phyloP scores from a whole-genome alignment of 1,140 invertebrate species.

The Theocolax elegans region DNA sequence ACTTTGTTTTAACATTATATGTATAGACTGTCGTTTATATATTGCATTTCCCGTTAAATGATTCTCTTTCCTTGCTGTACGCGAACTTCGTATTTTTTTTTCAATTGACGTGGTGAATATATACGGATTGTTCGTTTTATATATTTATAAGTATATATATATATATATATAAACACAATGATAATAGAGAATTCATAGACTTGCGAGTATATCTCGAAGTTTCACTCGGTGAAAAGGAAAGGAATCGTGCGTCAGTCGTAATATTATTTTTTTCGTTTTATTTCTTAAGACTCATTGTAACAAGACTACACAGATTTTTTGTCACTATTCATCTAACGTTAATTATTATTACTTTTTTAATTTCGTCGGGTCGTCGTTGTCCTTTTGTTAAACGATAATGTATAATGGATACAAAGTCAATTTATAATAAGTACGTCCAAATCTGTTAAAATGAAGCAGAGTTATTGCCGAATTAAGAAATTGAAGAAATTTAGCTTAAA shows the following conservation, averaged over 20 bases:
- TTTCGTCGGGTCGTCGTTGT: slow-evolving; percentile 21
- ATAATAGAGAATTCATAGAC: not conserved
- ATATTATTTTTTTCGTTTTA: slow-evolving; percentile 14
- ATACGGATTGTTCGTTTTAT: slow-evolving; percentile 9
- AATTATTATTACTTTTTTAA: slow-evolving; percentile 28
- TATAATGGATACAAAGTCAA: not conserved
- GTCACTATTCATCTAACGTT: slow-evolving; percentile 3
- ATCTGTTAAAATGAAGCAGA: too few relatives aligned
- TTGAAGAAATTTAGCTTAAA: too few relatives aligned
- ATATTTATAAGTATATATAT: too few relatives aligned
- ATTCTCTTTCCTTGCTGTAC: slow-evolving; percentile 18
- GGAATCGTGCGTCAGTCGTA: slow-evolving; percentile 13
- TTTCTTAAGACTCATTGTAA: slow-evolving; percentile 6
- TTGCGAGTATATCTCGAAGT: not conserved
- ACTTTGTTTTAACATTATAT: slow-evolving; percentile 13
- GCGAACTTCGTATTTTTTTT: slow-evolving; percentile 9
- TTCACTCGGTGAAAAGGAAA: slow-evolving; percentile 18
- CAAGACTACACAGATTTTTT: not conserved
- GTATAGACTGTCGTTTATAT: slow-evolving; percentile 24
- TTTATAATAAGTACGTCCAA: too few relatives aligned
- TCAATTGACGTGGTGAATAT: not conserved
- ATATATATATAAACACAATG: too few relatives aligned
- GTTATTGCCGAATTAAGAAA: too few relatives aligned
- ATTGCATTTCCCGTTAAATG: slow-evolving; percentile 33
- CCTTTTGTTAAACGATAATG: not conserved